phyloP scores from a whole-genome alignment of 2,888 invertebrate species.

The Pheosia gnoma region DNA sequence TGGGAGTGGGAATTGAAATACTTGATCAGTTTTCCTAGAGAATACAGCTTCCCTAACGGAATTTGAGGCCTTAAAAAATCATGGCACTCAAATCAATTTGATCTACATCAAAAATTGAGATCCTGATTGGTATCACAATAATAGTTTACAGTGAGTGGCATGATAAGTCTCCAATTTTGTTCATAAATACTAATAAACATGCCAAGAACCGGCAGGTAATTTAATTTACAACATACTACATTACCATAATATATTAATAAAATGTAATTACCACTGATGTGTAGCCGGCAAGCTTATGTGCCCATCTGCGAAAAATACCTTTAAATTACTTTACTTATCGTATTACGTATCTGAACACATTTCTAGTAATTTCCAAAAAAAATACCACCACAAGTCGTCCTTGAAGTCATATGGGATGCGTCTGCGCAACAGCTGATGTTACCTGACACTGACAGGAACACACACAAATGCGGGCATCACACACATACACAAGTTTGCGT shows the following conservation, averaged over 20 bases:
- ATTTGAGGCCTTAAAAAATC: too few species aligned
- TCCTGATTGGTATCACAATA: too few species aligned
- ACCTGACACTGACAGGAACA: constrained; percentile 67
- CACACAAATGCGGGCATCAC: constrained; percentile 23
- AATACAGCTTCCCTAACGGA: too few species aligned
- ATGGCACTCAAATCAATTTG: too few species aligned
- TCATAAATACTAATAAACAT: too few species aligned
- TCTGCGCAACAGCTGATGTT: constrained; percentile 77
- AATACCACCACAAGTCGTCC: constrained; percentile 60
- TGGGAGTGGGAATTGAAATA: too few species aligned
- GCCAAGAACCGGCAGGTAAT: background rate
- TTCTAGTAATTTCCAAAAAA: constrained; percentile 36
- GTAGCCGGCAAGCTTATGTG: background rate
- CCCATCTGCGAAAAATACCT: background rate
- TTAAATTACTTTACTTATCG: constrained; percentile 27
- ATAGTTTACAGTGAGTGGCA: too few species aligned
- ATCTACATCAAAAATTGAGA: too few species aligned
- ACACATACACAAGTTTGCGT: constrained; percentile 16
- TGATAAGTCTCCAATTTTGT: too few species aligned
- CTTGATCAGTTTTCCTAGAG: too few species aligned
- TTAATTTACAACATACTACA: background rate
- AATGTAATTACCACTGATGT: background rate
- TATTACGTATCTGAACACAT: constrained; percentile 16
- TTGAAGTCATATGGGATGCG: constrained; percentile 81
- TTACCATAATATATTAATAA: background rate